Conservation (phyloP, 1,140 invertebrate genomes). For the Neotoxoptera formosana region DNA sequence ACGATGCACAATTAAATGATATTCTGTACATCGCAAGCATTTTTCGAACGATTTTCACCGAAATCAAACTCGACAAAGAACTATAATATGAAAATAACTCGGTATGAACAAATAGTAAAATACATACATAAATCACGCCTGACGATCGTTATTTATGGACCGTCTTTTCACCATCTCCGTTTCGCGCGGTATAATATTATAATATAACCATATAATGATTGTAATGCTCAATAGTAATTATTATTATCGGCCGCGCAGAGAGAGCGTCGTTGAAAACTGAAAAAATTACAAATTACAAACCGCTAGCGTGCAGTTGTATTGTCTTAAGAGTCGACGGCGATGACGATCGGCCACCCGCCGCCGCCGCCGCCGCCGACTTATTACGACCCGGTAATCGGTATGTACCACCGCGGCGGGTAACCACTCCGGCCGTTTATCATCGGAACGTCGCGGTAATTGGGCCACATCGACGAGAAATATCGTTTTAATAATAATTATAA, state of each 20-base stretch:
- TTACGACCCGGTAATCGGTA: background rate
- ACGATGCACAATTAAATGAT: background rate
- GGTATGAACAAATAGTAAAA: background rate
- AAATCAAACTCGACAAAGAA: background rate
- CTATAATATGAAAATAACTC: background rate
- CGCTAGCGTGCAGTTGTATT: background rate
- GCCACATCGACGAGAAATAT: background rate
- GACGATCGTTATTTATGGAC: conserved; percentile 17
- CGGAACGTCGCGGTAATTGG: background rate
- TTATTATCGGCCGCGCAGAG: background rate
- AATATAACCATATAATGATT: background rate
- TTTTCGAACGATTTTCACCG: background rate
- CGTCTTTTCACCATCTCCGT: background rate
- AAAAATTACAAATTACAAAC: conserved; percentile 8
- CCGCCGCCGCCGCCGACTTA: background rate
- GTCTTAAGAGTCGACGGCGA: background rate
- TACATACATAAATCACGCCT: conserved; percentile 6
- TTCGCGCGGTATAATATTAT: background rate
- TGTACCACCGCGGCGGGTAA: background rate
- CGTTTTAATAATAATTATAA: background rate
- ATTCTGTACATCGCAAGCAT: background rate
- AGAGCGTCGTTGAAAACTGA: background rate
- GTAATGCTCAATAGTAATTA: background rate
- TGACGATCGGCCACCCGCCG: background rate
- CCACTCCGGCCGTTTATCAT: background rate